Evolutionary conservation across 2,113 vertebrate genomes (phyloP).

Genomic region (Cyanoramphus novaezelandiae): DNA sequence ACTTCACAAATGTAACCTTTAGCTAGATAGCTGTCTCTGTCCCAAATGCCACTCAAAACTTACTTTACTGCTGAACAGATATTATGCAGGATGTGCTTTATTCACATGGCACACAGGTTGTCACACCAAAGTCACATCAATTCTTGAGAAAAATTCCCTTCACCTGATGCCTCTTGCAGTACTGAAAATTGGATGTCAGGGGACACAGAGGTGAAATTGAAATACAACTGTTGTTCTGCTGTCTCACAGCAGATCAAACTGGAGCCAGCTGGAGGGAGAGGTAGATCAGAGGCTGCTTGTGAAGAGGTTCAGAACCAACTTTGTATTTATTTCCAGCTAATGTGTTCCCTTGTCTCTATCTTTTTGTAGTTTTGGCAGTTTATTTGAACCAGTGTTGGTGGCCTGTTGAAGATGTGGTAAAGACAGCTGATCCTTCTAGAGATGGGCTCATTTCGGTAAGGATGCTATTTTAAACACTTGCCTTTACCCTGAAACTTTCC

Average conservation of each 20-base stretch:
- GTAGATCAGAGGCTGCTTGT: neutral
- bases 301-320: neutral
- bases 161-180: neutral
- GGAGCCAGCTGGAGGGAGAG: neutral
- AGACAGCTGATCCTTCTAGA: slow-evolving; percentile 78
- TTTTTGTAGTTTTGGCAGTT: slow-evolving; percentile 81
- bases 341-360: neutral
- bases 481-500: neutral
- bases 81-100: neutral
- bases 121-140: neutral
- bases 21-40: neutral
- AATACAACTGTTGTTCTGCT: neutral
- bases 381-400: slow-evolving; percentile 84
- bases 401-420: slow-evolving; percentile 80
- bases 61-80: neutral
- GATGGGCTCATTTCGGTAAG: slow-evolving; percentile 81
- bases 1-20: neutral
- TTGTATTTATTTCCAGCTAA: neutral
- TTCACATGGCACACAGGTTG: neutral
- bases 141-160: neutral
- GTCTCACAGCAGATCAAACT: neutral
- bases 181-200: neutral
- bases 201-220: neutral
- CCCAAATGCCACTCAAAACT: neutral
- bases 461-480: neutral